Evolutionary conservation across 2,113 vertebrate genomes (phyloP).

Genomic region (Ceyx margarethae): DNA sequence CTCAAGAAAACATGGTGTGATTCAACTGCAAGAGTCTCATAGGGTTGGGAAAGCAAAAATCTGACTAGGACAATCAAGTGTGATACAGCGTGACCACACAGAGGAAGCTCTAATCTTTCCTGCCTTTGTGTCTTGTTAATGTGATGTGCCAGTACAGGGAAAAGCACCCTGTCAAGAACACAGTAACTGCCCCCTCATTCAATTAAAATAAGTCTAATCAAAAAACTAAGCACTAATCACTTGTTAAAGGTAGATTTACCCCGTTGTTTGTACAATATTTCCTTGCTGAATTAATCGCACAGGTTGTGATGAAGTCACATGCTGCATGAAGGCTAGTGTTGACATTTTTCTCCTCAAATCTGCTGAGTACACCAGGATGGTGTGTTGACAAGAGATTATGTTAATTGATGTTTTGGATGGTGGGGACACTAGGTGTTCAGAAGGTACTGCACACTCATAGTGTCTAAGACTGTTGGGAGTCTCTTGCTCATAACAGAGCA

Average conservation of each 20-base stretch:
- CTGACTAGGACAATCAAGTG: background rate
- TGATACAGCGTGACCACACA: background rate
- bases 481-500: background rate
- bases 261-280: background rate
- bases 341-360: background rate
- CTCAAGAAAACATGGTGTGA: background rate
- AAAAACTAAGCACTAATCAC: background rate
- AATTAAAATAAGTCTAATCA: background rate
- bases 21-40: background rate
- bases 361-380: background rate
- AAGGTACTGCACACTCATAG: background rate
- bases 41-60: background rate
- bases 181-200: background rate
- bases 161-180: background rate
- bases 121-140: background rate
- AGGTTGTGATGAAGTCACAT: background rate
- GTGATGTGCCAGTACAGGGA: background rate
- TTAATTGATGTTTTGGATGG: background rate
- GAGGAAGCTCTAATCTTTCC: background rate
- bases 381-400: background rate
- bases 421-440: background rate
- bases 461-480: background rate
- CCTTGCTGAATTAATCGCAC: background rate
- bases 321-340: fast-evolving
- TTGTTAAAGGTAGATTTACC: background rate